Evolutionary conservation across 2,113 vertebrate genomes (phyloP).

Genomic region (Opisthocomus hoazin): DNA sequence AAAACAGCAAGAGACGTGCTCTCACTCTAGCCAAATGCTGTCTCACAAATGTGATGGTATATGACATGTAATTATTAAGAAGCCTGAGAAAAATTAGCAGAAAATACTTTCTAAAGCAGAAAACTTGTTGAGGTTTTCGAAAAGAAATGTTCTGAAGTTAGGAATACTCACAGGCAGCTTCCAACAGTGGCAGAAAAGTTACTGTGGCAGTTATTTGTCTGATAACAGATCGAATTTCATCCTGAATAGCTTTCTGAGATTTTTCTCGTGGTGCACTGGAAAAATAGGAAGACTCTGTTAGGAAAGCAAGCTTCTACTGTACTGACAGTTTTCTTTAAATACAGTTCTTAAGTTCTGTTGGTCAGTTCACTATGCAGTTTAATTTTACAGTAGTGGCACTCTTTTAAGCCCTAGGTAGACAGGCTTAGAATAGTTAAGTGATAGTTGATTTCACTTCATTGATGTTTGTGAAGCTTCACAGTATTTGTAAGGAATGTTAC

Average conservation of each 20-base stretch:
- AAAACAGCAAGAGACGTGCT: background rate
- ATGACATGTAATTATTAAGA: background rate
- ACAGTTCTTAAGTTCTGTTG: background rate
- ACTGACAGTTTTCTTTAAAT: background rate
- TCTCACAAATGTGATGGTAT: background rate
- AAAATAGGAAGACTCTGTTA: background rate
- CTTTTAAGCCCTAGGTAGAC: background rate
- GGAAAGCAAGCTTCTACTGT: background rate
- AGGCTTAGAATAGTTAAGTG: background rate
- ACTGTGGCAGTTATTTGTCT: constrained; percentile 94
- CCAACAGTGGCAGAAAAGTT: constrained; percentile 91
- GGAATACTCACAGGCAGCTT: constrained; percentile 86
- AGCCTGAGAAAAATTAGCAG: background rate
- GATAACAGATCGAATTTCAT: constrained; percentile 95
- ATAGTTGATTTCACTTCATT: background rate
- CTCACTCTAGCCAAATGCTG: background rate
- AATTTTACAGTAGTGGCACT: background rate
- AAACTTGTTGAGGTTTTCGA: background rate
- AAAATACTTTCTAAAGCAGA: background rate
- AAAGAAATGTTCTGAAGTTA: fast-evolving
- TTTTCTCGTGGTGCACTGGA: constrained; percentile 86
- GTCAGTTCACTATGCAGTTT: background rate
- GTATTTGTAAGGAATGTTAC: background rate
- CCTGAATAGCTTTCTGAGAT: constrained; percentile 92
- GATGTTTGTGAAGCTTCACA: background rate